Percentiles rank a stretch among this genome's conserved stretches.
These are phyloP conservation scores for Pseudopodoces humilis DNA, from an alignment of 2,113 vertebrate species.

Conservation along the genomic window DNA sequence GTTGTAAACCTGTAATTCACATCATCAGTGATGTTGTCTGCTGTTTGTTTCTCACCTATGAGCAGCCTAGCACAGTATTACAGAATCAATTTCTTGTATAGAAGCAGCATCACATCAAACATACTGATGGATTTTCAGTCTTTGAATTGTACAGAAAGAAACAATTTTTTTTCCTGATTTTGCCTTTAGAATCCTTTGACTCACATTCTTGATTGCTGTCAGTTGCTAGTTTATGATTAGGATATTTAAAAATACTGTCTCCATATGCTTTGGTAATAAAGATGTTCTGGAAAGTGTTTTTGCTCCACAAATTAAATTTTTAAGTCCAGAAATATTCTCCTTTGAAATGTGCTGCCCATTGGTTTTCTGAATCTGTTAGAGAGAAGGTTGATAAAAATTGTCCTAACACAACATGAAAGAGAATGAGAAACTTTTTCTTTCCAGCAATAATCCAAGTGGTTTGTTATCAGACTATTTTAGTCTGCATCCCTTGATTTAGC, in stretches of 20 bases:
- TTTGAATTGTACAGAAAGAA: background rate
- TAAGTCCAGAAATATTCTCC: background rate
- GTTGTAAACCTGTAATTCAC: background rate
- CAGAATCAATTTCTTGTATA: background rate
- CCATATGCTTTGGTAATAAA: background rate
- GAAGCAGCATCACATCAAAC: background rate
- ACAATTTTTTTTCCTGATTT: rapidly evolving
- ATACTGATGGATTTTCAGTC: background rate
- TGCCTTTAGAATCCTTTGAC: background rate
- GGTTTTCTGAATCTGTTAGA: background rate
- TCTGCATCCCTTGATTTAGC: background rate
- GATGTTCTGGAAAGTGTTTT: background rate
- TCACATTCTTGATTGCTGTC: background rate
- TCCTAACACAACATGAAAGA: background rate
- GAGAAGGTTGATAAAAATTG: background rate
- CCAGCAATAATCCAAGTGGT: background rate
- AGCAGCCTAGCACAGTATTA: background rate
- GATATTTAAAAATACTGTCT: background rate
- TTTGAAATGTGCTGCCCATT: background rate
- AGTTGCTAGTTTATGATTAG: background rate
- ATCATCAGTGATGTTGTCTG: background rate
- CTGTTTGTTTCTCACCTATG: background rate
- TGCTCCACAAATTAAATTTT: background rate
- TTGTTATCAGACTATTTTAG: background rate
- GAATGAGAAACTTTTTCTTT: background rate